Evolutionary conservation across 2,113 vertebrate genomes (phyloP).

Genomic region (Pterocles gutturalis): DNA sequence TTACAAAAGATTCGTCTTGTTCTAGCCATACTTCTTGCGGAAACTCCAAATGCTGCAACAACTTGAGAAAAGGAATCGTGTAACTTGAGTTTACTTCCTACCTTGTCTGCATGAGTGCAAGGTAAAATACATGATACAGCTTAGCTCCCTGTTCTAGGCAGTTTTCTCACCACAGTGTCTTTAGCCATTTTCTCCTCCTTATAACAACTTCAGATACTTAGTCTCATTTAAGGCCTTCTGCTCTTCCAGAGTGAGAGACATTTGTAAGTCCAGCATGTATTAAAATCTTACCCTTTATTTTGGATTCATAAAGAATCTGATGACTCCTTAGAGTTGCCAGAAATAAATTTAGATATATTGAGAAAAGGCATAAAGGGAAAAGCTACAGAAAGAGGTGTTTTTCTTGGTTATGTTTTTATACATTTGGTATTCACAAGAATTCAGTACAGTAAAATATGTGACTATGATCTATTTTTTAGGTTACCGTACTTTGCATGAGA

Average conservation of each 20-base stretch:
- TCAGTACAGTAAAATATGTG: background rate
- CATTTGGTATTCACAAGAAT: background rate
- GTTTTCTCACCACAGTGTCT: background rate
- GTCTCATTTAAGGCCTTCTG: background rate
- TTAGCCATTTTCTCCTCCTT: background rate
- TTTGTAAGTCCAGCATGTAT: background rate
- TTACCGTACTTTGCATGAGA: background rate
- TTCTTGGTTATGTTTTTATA: constrained; percentile 7
- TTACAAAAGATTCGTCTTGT: background rate
- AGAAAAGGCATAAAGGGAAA: background rate
- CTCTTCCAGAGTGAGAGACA: background rate
- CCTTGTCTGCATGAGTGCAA: background rate
- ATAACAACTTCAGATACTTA: background rate
- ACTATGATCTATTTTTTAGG: background rate
- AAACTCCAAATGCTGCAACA: background rate
- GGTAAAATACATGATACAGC: background rate
- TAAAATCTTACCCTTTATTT: background rate
- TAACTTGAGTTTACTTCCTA: background rate
- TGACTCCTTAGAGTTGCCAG: background rate
- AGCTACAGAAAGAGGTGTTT: background rate
- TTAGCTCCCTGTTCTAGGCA: background rate
- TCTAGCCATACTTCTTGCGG: background rate
- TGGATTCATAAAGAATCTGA: background rate
- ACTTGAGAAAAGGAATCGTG: background rate
- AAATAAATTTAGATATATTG: background rate